Conservation (phyloP, 2,888 invertebrate genomes). For the Drymonia ruficornis region DNA sequence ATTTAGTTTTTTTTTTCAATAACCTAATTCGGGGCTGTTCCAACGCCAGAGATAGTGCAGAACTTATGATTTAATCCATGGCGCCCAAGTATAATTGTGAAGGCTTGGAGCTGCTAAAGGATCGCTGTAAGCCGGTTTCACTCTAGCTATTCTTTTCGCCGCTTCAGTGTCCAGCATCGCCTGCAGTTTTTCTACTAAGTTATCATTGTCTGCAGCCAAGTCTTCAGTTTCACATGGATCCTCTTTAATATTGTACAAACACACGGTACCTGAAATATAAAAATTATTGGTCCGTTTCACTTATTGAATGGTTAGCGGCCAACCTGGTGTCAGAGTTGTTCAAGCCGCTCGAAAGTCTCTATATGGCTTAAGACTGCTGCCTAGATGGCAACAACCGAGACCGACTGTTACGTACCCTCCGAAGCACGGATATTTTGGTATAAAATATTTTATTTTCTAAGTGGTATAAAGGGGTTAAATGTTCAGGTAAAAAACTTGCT, state of each 20-base stretch:
- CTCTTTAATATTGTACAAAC: constrained; percentile 64
- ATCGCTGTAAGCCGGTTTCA: constrained; percentile 52
- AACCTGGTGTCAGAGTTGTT: too few relatives aligned
- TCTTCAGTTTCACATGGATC: constrained; percentile 71
- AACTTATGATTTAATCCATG: constrained; percentile 42
- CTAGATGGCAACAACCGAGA: too few relatives aligned
- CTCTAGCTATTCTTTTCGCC: constrained; percentile 53
- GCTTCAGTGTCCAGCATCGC: constrained; percentile 48
- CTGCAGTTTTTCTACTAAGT: constrained; percentile 49
- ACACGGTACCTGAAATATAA: constrained; percentile 55
- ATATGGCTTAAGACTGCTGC: too few relatives aligned
- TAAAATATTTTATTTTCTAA: too few relatives aligned
- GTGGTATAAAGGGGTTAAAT: too few relatives aligned
- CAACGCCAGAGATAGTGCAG: background rate
- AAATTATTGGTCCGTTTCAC: background rate
- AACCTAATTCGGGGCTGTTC: too few relatives aligned
- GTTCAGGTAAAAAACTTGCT: too few relatives aligned
- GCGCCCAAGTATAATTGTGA: constrained; percentile 66
- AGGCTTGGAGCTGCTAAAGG: constrained; percentile 56
- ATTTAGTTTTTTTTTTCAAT: too few relatives aligned
- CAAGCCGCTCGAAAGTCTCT: too few relatives aligned
- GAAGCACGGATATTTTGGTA: too few relatives aligned
- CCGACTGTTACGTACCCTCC: too few relatives aligned
- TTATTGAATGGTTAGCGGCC: constrained; percentile 7
- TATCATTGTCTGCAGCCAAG: constrained; percentile 49